Evolutionary conservation across 2,113 vertebrate species (phyloP).

Genomic region (Grammomys dolichurus): DNA sequence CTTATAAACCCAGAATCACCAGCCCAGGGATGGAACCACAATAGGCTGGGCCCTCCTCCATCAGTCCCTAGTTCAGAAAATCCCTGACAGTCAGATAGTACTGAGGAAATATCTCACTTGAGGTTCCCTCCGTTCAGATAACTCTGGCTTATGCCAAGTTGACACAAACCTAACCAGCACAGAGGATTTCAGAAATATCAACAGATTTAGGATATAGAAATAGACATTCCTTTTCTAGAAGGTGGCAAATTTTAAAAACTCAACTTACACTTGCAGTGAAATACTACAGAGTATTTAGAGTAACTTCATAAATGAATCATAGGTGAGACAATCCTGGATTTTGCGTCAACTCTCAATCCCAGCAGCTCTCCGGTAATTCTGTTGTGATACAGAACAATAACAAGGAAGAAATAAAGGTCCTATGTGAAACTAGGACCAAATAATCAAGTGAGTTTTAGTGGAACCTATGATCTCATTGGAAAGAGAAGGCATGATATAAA

Average conservation of each 20-base stretch:
- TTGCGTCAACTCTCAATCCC: neutral
- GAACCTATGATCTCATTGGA: slow-evolving; percentile 71
- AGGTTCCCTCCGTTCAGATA: neutral
- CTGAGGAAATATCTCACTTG: neutral
- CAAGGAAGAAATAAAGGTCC: neutral
- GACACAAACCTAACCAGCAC: neutral
- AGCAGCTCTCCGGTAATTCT: neutral
- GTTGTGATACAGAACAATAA: neutral
- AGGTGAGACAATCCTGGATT: neutral
- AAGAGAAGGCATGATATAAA: slow-evolving; percentile 59
- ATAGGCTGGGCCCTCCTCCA: too few species aligned
- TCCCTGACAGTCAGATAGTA: neutral
- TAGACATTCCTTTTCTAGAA: neutral
- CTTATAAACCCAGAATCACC: neutral
- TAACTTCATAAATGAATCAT: neutral
- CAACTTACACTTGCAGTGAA: neutral
- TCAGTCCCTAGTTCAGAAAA: neutral
- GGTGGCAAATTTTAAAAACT: slow-evolving; percentile 11
- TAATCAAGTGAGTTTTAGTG: slow-evolving; percentile 26
- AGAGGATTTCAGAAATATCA: neutral
- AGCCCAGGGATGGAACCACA: neutral
- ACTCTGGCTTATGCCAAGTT: neutral
- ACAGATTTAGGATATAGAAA: neutral
- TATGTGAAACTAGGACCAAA: slow-evolving; percentile 47
- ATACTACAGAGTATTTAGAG: neutral